These are phyloP conservation scores for Pantherophis guttatus DNA, from an alignment of 2,113 vertebrate genomes.

Conservation along the genomic window DNA sequence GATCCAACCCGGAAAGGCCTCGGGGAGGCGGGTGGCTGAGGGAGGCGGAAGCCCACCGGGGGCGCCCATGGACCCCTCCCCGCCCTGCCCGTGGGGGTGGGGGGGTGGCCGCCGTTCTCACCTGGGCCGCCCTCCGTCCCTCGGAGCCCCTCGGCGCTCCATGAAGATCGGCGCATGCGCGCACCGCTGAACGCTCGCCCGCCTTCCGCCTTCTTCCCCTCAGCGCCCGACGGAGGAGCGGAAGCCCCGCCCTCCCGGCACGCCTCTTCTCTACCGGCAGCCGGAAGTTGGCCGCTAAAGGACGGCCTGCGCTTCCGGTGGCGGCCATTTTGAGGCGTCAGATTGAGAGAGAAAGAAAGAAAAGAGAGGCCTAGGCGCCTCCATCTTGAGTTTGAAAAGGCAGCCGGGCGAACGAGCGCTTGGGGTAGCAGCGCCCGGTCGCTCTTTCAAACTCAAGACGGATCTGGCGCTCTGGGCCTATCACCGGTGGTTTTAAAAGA, in stretches of 20 bases:
- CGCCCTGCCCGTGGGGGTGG: too few species aligned
- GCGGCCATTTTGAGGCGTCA: neutral
- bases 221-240: slow-evolving; percentile 55
- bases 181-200: slow-evolving; percentile 28
- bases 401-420: neutral
- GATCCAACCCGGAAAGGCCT: neutral
- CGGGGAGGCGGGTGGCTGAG: neutral
- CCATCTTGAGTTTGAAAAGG: neutral
- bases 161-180: slow-evolving; percentile 67
- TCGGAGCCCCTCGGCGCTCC: slow-evolving; percentile 36
- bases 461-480: neutral
- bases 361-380: neutral
- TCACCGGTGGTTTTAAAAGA: neutral
- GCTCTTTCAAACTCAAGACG: too few species aligned
- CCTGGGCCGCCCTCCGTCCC: slow-evolving; percentile 25
- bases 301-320: slow-evolving; percentile 25
- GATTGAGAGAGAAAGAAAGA: neutral
- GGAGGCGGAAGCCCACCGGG: neutral
- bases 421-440: neutral
- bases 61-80: neutral
- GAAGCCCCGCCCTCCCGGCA: slow-evolving; percentile 20
- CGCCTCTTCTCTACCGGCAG: neutral
- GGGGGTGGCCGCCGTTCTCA: neutral
- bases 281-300: too few species aligned
- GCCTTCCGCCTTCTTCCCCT: neutral